Evolutionary conservation across 1,140 invertebrate species (phyloP), one percentile per base, ranked within the genome.

Genomic region (Macrostomum lignano): DNA sequence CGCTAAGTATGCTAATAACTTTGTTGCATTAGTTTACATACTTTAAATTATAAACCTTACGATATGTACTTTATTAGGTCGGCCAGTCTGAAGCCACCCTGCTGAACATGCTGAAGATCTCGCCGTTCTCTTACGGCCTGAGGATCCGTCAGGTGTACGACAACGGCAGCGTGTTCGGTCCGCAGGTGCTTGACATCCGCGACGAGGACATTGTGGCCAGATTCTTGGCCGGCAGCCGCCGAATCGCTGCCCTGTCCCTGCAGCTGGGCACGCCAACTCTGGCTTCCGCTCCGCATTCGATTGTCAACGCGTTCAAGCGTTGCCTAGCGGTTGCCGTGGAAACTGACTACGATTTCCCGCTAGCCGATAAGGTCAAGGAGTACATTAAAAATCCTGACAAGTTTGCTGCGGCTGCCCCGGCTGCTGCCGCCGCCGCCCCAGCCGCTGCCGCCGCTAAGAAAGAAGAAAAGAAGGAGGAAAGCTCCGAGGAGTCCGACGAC

Each of bases 101-200:
- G 30, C 64, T 98, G 34, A 96, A 96, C 67, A 96, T 98, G 88
- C 71, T 98, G 65, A 91, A 91, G 65, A 91, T 98, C 53, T 93
- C 81, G 57, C 91, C 91, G 21, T 98, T 98, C 65, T 84, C 81
- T 23, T 98, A 98, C 50, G 88, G 91, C 66, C 67, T 98, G 42
- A 60, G 76, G 11, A 77, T 98, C 35, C 53, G 10, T 17, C 20
- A 33, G 20, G 84, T 98, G 1, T 98, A 94, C 48, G 88, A 98
- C 56, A 86, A 81, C 46, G 88, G 91, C 36, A 88, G 82, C 41
- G 74, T 93, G 47, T 96, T 94, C 56, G 73, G 76, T 7, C 88
- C 88, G 4, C 72, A 73, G 38, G 84, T 98, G 48, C 62, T 98
- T 41, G 88, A 98, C 62, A 93, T 98, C 56, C 94, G 86, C 46